A percentile compares a stretch with the other conserved stretches of the same genome.
These are phyloP conservation scores for Nymphalis io DNA, from an alignment of 1,140 invertebrate species.

Conservation along the genomic window DNA sequence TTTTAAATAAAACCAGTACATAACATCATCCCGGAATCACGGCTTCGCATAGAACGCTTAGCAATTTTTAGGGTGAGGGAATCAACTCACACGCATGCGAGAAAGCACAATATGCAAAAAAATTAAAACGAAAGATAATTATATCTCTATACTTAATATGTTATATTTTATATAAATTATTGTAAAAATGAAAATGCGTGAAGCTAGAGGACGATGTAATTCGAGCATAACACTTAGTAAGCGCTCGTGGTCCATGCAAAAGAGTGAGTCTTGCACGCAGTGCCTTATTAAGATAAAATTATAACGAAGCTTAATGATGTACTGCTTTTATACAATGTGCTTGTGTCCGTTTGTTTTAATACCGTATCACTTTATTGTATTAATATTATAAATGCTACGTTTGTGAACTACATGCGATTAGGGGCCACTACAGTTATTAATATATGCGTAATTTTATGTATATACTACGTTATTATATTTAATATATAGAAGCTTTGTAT, in stretches of 20 bases:
- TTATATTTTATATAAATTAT: not conserved
- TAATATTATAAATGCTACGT: no score
- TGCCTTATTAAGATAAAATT: not conserved
- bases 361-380: not conserved
- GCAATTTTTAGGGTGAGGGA: not conserved
- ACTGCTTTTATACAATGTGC: constrained; percentile 5
- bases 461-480: no score
- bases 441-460: no score
- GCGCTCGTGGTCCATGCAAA: constrained; percentile 6
- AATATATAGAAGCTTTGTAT: no score
- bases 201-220: constrained; percentile 11
- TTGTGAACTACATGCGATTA: no score
- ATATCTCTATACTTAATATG: not conserved
- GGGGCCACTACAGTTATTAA: no score
- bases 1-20: not conserved
- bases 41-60: constrained; percentile 27
- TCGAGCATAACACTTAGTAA: constrained; percentile 5
- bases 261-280: constrained; percentile 6
- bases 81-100: constrained; percentile 22
- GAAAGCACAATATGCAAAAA: constrained; percentile 8
- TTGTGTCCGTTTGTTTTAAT: not conserved
- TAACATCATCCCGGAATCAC: constrained; percentile 14
- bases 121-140: not conserved
- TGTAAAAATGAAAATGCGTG: not conserved
- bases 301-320: not conserved